Percentiles rank a stretch among this genome's conserved stretches.
Evolutionary conservation across 2,797 vertebrate genomes (phyloP).

Genomic region (Xenentodon cancila): DNA sequence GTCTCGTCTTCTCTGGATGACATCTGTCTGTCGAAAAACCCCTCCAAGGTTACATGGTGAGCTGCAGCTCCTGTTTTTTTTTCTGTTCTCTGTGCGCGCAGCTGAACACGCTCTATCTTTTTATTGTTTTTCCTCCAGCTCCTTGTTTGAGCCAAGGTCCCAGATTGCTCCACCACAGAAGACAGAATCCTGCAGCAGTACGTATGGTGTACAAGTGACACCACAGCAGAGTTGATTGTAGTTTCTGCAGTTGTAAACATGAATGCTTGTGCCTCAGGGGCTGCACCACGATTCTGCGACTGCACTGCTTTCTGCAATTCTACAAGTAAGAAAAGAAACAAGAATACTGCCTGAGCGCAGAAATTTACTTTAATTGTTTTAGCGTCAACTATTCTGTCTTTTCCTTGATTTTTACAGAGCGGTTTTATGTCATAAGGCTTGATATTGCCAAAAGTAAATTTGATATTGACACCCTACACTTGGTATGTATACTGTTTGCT

Average conservation of each 20-base stretch:
- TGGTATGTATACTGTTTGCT: slow-evolving; percentile 54
- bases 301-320: slow-evolving; percentile 60
- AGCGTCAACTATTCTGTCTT: not conserved
- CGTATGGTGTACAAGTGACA: slow-evolving; percentile 32
- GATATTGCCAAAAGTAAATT: slow-evolving; percentile 30
- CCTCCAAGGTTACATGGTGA: slow-evolving; percentile 52
- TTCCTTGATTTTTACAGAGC: slow-evolving; percentile 45
- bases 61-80: not conserved
- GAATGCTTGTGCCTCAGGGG: slow-evolving; percentile 44
- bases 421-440: slow-evolving; percentile 65
- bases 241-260: slow-evolving; percentile 14
- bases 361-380: not conserved
- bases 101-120: not conserved
- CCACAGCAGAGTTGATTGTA: not conserved
- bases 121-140: slow-evolving; percentile 41
- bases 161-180: not conserved
- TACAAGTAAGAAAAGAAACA: slow-evolving; percentile 45
- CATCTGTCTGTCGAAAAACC: slow-evolving; percentile 32
- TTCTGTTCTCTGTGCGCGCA: not conserved
- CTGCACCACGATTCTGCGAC: slow-evolving; percentile 45
- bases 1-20: slow-evolving; percentile 35
- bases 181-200: slow-evolving; percentile 52
- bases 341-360: not conserved
- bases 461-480: not conserved
- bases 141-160: slow-evolving; percentile 23